Base-by-base conservation (phyloP, 1,140 invertebrate genomes). In the Diploscapter pachys region DNA sequence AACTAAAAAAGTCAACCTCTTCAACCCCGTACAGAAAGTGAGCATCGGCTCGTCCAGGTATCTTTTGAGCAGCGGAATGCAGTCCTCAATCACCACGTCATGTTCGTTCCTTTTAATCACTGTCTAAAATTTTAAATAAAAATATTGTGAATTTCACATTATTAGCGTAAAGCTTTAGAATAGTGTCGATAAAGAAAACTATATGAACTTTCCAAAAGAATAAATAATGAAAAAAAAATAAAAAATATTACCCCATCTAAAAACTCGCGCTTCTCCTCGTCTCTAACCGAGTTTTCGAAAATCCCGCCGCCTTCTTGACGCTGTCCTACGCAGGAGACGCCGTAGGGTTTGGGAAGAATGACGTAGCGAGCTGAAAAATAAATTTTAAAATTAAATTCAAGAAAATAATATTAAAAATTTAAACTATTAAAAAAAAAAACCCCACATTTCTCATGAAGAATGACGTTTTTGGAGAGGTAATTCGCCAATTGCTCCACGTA, bases 291-390 rank as follows among this genome's bases (percentile, higher is more conserved):
- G 31, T 70, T 70, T 49, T 51, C 56, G 31, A 70, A 70, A 5
- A 70, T 59, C 13, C 68, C 68, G 8, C 68, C 68, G 48, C 63
- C 63, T 61, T 70, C 55, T 61, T 70, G 68, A 5, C 59, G 52
- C 11, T 70, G 68, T 50, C 68, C 68, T 13, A 70, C 68, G 53
- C 68, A 70, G 0, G 68, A 70, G 6, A 70, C 53, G 59, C 68
- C 68, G 31, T 61, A 70, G 31, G 68, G 68, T 6, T 70, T 70
- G 8, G 59, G 56, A 2, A 70, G 51, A 11, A 70, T 59, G 53
- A 70, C 68, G 52, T 61, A 70, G 59, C 68, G 55, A 50, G 56
- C 68, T 4, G 68, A 59, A 5, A 52, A 49, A 52, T 70, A 59
- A n/a, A 31, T 31, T 31, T 31, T 31, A 31, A 31, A 31, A 31